A percentile compares a stretch with the other conserved stretches of the same genome.
Conservation (phyloP, 2,797 vertebrate species). For the Sternotherus odoratus region DNA sequence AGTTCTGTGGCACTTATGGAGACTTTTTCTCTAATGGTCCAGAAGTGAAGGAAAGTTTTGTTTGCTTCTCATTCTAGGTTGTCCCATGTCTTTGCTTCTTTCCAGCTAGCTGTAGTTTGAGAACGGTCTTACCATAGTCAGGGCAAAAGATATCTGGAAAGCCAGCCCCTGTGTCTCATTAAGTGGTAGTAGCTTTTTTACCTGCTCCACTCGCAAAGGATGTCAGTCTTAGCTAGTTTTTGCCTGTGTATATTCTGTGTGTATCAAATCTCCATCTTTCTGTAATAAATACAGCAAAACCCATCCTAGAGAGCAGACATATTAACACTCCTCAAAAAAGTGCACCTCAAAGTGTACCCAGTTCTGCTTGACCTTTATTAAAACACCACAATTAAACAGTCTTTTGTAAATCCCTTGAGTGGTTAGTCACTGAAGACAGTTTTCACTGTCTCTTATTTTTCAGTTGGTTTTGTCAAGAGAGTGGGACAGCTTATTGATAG, state of each 20-base stretch:
- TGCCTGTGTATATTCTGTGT: accelerated
- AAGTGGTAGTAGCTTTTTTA: not conserved
- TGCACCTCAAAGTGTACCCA: not conserved
- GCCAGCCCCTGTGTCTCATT: not conserved
- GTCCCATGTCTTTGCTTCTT: not conserved
- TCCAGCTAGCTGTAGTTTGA: not conserved
- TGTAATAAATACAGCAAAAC: not conserved
- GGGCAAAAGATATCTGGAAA: not conserved
- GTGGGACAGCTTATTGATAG: not conserved
- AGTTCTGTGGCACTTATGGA: no score
- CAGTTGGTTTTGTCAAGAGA: not conserved
- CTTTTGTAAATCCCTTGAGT: not conserved
- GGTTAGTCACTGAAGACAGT: not conserved
- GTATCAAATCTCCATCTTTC: not conserved
- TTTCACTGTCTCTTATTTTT: not conserved
- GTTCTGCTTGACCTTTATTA: accelerated
- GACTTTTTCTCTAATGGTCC: accelerated
- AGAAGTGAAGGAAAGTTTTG: not conserved
- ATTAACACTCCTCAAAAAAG: not conserved
- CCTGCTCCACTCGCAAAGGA: not conserved
- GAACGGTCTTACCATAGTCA: not conserved
- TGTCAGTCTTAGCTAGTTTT: not conserved
- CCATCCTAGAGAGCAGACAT: not conserved
- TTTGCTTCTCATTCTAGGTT: not conserved
- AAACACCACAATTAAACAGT: not conserved